Percentiles rank a stretch among this genome's conserved stretches.
Evolutionary conservation across 2,113 vertebrate genomes (phyloP).

Genomic region (Amazona guildingii): DNA sequence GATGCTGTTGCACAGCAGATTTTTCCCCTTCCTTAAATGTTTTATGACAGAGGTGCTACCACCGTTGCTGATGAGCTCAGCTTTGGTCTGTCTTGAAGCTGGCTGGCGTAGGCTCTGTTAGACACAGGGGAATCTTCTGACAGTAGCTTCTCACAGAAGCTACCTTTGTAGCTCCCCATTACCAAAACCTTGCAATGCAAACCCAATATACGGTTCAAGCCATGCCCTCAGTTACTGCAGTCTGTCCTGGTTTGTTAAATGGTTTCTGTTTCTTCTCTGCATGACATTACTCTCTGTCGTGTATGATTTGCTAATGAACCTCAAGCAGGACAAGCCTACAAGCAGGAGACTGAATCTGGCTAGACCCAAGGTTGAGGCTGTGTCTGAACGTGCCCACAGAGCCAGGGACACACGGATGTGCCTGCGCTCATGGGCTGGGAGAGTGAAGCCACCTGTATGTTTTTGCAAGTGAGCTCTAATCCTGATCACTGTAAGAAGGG

Average conservation of each 20-base stretch:
- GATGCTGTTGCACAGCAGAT: neutral
- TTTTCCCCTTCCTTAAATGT: neutral
- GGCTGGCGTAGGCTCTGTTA: fast-evolving
- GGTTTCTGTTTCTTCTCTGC: neutral
- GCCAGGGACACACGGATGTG: fast-evolving
- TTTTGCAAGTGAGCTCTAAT: neutral
- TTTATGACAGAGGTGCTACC: neutral
- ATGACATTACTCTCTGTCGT: neutral
- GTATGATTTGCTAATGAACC: neutral
- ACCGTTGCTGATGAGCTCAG: fast-evolving
- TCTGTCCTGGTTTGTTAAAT: neutral
- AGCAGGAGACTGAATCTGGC: neutral
- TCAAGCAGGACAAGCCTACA: fast-evolving
- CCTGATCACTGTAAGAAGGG: neutral
- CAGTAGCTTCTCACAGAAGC: neutral
- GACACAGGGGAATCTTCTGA: neutral
- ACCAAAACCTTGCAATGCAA: neutral
- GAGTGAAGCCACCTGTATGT: neutral
- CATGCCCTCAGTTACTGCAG: neutral
- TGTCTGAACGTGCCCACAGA: neutral
- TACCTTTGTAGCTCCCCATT: neutral
- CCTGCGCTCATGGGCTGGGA: too few species aligned
- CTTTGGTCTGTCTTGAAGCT: neutral
- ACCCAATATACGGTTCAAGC: neutral
- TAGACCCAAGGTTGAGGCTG: neutral